Evolutionary conservation across 1,140 invertebrate genomes (phyloP).

Genomic region (Ceratitis capitata): DNA sequence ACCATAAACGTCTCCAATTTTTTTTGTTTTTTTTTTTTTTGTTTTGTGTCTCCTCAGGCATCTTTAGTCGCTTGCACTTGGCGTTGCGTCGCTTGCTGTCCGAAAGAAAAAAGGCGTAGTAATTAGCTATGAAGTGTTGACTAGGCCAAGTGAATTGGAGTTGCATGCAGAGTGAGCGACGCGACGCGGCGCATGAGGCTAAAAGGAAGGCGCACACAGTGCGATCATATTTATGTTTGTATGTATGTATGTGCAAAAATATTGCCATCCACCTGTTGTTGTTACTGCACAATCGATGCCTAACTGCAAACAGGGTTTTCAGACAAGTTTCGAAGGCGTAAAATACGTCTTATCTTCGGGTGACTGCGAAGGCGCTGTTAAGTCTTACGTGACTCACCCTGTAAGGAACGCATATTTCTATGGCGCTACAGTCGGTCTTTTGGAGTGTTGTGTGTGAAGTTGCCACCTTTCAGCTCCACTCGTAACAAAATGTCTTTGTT

Average conservation of each 20-base stretch:
- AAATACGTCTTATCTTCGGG: no score
- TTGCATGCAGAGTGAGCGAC: not conserved
- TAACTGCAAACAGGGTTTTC: not conserved
- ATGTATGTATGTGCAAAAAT: not conserved
- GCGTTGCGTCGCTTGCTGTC: not conserved
- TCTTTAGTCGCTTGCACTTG: not conserved
- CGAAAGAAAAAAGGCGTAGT: conserved; percentile 1
- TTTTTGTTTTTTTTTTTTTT: not conserved
- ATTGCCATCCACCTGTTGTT: conserved; percentile 42
- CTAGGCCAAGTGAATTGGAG: conserved; percentile 14
- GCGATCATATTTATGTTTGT: not conserved
- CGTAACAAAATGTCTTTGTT: no score
- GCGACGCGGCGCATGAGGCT: no score
- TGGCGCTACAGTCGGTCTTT: not conserved
- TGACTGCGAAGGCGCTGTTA: not conserved
- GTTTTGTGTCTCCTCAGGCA: not conserved
- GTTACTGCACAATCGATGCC: not conserved
- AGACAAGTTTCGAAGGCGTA: not conserved
- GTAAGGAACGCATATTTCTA: not conserved
- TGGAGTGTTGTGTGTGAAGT: no score
- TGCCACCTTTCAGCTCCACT: no score
- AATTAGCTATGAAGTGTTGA: conserved; percentile 36
- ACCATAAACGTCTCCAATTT: not conserved
- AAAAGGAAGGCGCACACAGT: no score
- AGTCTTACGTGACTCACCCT: not conserved